Base-by-base conservation (phyloP, 2,888 invertebrate species). In the Apamea monoglypha region DNA sequence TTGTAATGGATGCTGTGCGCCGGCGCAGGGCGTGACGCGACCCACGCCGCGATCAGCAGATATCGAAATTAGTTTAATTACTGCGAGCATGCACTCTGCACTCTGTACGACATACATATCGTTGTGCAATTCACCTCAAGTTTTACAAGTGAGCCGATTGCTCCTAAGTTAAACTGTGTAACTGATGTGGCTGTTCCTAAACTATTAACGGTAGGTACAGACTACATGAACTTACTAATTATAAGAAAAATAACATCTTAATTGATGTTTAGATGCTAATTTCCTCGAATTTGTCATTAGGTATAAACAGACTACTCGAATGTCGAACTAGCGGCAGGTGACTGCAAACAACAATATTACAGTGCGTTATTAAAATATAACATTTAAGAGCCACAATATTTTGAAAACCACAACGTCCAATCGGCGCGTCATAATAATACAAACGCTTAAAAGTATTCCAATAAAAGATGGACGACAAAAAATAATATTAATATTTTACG, bases 401-500 rank as follows among this genome's bases (percentile, higher is more conserved):
- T 85, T 79, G 47, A 78, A 83, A 87, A 64, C 76, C 74, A 86
- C 78, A 83, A 72, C 81, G 70, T 63, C 69, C 61, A 82, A 80
- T 81, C 78, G 82, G 61, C 74, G 78, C 83, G 82, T 79, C 82
- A 83, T 72, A 77, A 87, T 80, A 81, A 87, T 81, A 84, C 85
- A 82, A 81, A 79, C 79, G 82, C 75, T 86, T 84, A 79, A 84
- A 88, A 85, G 74, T 86, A 84, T 88, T 82, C 86, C 74, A 81
- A 84, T 85, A 87, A 89, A 87, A 85, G 86, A 84, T 80, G 85
- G 50, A 80, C 87, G 82, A 90, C 87, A 91, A 91, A 92, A 91
- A 92, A 84, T 80, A 90, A 84, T 88, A 88, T 86, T 86, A 88
- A 91, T 87, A 85, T 90, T 91, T 91, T 88, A 89, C 89, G 81